Base-by-base conservation (phyloP, 1,140 invertebrate genomes). In the Polypedilum vanderplanki region DNA sequence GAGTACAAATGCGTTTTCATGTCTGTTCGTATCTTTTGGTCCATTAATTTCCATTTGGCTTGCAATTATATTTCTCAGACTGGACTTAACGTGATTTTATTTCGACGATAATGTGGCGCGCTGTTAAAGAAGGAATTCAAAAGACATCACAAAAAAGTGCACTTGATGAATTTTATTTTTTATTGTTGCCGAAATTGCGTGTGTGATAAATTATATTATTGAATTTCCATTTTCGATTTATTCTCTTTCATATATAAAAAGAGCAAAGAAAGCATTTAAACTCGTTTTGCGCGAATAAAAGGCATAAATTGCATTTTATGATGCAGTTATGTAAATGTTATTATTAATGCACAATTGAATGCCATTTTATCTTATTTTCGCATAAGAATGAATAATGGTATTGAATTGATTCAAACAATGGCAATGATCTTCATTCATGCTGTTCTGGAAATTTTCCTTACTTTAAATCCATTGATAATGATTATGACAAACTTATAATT, bases 281-380 rank as follows among this genome's bases (percentile, higher is more conserved):
- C 70, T 22, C 17, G 20, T 24, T 15, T 20, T 65, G 64, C 64
- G 15, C 20, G 20, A 73, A 12, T 7, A 12, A 40, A 73, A 20
- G 18, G 18, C 20, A 40, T 73, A 73, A 22, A 24, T 24, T 73
- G 20, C 8, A 24, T 73, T 24, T 18, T 24, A 24, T 24, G 33
- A 73, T 24, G 18, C 70, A 17, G 15, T 24, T 17, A 24, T 57
- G 73, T 70, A 75, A 70, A 76, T 57, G 73, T 74, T 24, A 76
- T 40, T 64, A 75, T 41, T 67, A 40, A 40, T 57, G 17, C 67
- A 76, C 10, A 67, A 41, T n/a, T 74, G 41, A 40, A 74, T 75
- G 74, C 24, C 73, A 57, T 57, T 57, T 57, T 57, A 57, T 57
- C 46, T 57, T 12, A 57, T 57, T 57, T 57, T 57, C 46, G n/a